Evolutionary conservation across 2,888 invertebrate species (phyloP), one percentile per base, ranked within the genome.

Genomic region (Zeuzera pyrina): DNA sequence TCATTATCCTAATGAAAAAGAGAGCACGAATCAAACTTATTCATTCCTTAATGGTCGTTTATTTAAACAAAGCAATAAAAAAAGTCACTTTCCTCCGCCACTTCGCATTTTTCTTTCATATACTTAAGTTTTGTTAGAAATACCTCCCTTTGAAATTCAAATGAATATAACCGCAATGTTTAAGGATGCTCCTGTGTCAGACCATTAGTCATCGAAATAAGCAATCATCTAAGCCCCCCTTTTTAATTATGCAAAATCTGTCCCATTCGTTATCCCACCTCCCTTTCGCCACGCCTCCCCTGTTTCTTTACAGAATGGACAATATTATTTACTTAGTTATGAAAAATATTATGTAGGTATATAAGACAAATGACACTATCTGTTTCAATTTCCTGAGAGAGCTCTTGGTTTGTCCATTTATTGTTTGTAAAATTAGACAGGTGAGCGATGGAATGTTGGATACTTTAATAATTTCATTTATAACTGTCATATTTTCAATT

Each of bases 231-330:
- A 52, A 47, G 57, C 64, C 70, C 64, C 70, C 72, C 70, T 69
- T 77, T 78, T 77, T 79, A 79, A 78, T 79, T 78, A 77, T 77
- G 71, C 66, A 71, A 77, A 78, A 79, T 79, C 71, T 70, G 68
- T 66, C 60, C 61, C 68, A 69, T 72, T 71, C 61, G 67, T 73
- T 35, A n/a, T n/a, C n/a, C n/a, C 42, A 49, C 44, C 42, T 33
- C 25, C 23, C 38, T 26, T 33, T 12, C 33, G 15, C 31, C 34
- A 30, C 41, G 44, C 47, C 45, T 15, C 8, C 8, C 15, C 43
- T 24, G 42, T 61, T 55, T 59, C 48, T 57, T 41, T 43, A 52
- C 48, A 50, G 50, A 67, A 57, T 50, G 64, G 57, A 63, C 63
- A 56, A 64, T 64, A 67, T 70, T 72, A 67, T 76, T 71, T 72